Evolutionary conservation across 2,888 invertebrate species (phyloP).

Genomic region (Formica aserva): DNA sequence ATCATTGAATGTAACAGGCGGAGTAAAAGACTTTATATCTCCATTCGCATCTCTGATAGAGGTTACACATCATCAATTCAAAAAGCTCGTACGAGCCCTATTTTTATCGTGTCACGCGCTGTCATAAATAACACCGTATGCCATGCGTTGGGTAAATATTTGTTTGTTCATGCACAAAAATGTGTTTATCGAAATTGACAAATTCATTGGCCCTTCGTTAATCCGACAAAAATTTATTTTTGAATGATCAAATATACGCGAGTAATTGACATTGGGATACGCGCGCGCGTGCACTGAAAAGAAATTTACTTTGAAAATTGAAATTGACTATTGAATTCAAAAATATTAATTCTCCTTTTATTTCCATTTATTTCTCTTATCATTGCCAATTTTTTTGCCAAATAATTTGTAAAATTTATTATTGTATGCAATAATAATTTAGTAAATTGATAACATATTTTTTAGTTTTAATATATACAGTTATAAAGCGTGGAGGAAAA

Average conservation of each 20-base stretch:
- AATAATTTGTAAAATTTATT: not conserved
- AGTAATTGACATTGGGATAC: slow-evolving; percentile 34
- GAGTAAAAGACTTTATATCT: slow-evolving; percentile 22
- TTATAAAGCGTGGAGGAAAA: not conserved
- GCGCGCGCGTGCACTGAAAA: not conserved
- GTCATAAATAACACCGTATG: slow-evolving; percentile 44
- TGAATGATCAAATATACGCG: slow-evolving; percentile 24
- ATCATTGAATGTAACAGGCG: slow-evolving; percentile 23
- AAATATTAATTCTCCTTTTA: not conserved
- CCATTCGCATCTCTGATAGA: slow-evolving; percentile 22
- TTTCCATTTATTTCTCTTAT: not conserved
- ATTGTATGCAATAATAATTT: not conserved
- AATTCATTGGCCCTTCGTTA: slow-evolving; percentile 48
- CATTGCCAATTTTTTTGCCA: not conserved
- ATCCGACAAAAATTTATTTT: slow-evolving; percentile 50
- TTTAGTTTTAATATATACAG: not conserved
- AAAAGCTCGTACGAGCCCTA: slow-evolving; percentile 36
- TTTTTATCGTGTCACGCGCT: slow-evolving; percentile 43
- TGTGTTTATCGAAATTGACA: slow-evolving; percentile 55
- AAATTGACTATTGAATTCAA: not conserved
- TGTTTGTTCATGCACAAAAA: slow-evolving; percentile 42
- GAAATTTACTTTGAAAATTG: slow-evolving; percentile 13
- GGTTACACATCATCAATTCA: slow-evolving; percentile 10
- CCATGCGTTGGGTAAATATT: slow-evolving; percentile 45
- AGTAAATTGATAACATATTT: not conserved